Percentiles rank a stretch among this genome's conserved stretches.
Evolutionary conservation across 2,888 invertebrate genomes (phyloP).

Genomic region (Frankliniella intonsa): DNA sequence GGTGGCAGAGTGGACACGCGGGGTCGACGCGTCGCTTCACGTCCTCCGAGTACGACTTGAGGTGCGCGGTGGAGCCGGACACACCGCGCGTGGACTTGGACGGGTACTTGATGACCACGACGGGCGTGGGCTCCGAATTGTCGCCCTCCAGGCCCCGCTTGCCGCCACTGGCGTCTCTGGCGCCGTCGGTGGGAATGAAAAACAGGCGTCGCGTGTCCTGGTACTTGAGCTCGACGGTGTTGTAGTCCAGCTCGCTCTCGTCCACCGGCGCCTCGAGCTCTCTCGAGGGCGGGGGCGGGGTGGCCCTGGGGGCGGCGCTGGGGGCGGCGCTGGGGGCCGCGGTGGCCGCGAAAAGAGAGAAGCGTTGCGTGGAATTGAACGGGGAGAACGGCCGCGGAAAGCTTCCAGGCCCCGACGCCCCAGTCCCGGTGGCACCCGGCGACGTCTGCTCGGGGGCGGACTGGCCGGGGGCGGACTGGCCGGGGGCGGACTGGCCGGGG

Average conservation of each 20-base stretch:
- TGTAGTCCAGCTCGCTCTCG: background rate
- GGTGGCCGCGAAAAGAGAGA: background rate
- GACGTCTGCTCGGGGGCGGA: background rate
- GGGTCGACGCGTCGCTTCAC: constrained; percentile 12
- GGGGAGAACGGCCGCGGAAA: background rate
- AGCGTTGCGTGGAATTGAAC: background rate
- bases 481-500: background rate
- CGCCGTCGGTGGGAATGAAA: background rate
- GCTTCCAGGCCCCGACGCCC: background rate
- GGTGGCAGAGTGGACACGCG: background rate
- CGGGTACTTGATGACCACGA: constrained; percentile 19
- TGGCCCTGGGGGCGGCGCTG: background rate
- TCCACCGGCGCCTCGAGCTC: constrained; percentile 2
- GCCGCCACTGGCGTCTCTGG: background rate
- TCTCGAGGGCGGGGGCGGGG: background rate
- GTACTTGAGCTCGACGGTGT: constrained; percentile 5
- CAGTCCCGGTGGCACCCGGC: background rate
- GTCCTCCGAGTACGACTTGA: constrained; percentile 15
- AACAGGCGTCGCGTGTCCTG: constrained; percentile 5
- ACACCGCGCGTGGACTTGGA: background rate
- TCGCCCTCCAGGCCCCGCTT: background rate
- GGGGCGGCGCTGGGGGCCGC: background rate
- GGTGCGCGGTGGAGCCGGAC: background rate
- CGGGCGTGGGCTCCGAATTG: background rate
- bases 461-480: background rate